These are phyloP conservation scores for Nibea coibor DNA, from an alignment of 2,113 vertebrate genomes.

Conservation along the genomic window DNA sequence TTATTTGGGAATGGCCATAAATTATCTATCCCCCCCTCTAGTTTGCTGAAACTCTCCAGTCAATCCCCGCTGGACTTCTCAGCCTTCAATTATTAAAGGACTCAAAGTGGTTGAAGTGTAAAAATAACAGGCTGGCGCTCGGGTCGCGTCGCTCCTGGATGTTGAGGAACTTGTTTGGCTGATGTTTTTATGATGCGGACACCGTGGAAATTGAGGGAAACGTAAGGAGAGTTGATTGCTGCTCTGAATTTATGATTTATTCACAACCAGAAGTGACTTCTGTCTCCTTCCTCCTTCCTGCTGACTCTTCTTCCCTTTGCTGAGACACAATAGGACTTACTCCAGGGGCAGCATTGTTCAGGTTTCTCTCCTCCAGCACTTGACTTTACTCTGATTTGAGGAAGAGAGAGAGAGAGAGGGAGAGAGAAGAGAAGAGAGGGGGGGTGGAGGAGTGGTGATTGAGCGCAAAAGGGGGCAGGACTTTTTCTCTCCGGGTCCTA, in stretches of 20 bases:
- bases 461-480: conserved; percentile 84
- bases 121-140: conserved; percentile 54
- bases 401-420: conserved; percentile 45
- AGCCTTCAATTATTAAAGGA: conserved; percentile 75
- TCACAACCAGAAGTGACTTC: not conserved
- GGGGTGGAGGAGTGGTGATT: conserved; percentile 73
- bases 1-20: conserved; percentile 69
- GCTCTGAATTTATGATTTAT: not conserved
- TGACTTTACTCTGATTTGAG: conserved; percentile 76
- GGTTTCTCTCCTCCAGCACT: conserved; percentile 73
- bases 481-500: conserved; percentile 79
- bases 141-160: conserved; percentile 12
- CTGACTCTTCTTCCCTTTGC: conserved; percentile 27
- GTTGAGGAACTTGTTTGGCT: not conserved
- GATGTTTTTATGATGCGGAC: not conserved
- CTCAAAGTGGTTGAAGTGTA: conserved; percentile 58
- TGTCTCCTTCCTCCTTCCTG: not conserved
- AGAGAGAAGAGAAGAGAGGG: conserved; percentile 31
- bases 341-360: conserved; percentile 61
- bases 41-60: conserved; percentile 51
- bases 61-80: conserved; percentile 15
- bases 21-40: conserved; percentile 72
- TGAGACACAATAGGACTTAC: conserved; percentile 21
- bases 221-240: not conserved
- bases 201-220: not conserved